Conservation (phyloP, 1,140 invertebrate genomes). For the Monochamus saltuarius region DNA sequence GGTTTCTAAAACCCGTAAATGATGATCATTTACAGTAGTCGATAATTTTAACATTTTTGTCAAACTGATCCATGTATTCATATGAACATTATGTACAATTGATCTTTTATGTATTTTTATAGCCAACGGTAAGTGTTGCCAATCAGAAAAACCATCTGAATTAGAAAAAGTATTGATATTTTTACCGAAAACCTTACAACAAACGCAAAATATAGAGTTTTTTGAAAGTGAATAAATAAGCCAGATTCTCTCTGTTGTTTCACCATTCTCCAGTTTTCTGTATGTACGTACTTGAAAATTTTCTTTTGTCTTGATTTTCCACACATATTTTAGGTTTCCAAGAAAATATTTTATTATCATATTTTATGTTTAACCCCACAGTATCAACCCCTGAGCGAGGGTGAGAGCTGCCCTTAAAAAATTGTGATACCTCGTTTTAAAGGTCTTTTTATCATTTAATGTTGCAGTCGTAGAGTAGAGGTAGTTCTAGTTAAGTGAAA, state of each 20-base stretch:
- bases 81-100: slow-evolving; percentile 18
- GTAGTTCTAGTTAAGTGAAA: too few species aligned
- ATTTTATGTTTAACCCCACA: too few species aligned
- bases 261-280: slow-evolving; percentile 21
- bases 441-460: too few species aligned
- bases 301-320: slow-evolving; percentile 20
- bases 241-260: slow-evolving; percentile 19
- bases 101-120: slow-evolving; percentile 20
- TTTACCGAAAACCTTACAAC: slow-evolving; percentile 19
- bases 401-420: too few species aligned
- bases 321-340: too few species aligned
- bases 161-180: slow-evolving; percentile 18
- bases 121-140: slow-evolving; percentile 20
- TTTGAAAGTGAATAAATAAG: slow-evolving; percentile 19
- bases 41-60: slow-evolving; percentile 17
- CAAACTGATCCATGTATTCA: slow-evolving; percentile 14
- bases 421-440: too few species aligned
- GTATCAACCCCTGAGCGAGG: too few species aligned
- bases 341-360: too few species aligned
- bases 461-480: too few species aligned
- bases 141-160: slow-evolving; percentile 22
- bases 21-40: slow-evolving; percentile 16
- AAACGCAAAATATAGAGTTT: slow-evolving; percentile 22
- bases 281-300: slow-evolving; percentile 15
- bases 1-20: slow-evolving; percentile 15